Base-by-base conservation (phyloP, 2,888 invertebrate genomes). In the Pharmacophagus antenor region DNA sequence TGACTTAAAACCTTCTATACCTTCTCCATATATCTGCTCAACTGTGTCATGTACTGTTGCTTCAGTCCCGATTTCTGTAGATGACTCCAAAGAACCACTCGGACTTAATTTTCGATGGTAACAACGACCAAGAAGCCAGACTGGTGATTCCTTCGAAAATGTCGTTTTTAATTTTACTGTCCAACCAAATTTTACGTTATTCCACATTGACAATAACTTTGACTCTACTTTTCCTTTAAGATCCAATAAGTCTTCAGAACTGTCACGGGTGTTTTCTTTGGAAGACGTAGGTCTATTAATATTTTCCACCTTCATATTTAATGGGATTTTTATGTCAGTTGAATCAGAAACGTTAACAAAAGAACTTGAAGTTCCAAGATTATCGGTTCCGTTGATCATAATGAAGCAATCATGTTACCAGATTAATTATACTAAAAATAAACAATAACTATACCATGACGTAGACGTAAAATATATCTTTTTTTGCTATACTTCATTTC, bases 161-260 rank as follows among this genome's bases (percentile, higher is more conserved):
- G 86, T 93, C 0, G 94, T 93, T 80, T 94, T 94, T 65, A 96
- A 86, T 84, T 97, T 97, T 0, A 95, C 93, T 56, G 94, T 94
- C 95, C 95, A 96, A 51, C 94, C 97, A 85, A 96, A 97, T 89
- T 96, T 97, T 62, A 97, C 94, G 84, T 97, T 97, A 82, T 97
- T 97, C 97, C 97, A 97, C 93, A 97, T 95, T 44, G 96, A 96
- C 73, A 96, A 84, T 55, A 97, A 82, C 65, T 95, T 94, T 23
- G 95, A 95, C 82, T 97, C 97, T 67, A 97, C 94, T 89, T 94
- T 96, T 72, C 93, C 93, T 80, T 94, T 94, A 58, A 93, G 92
- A 74, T 94, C 94, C 20, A 87, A 71, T 51, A 84, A 71, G 61
- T 91, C 91, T 47, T 90, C 89, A 1, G 80, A 67, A 62, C 77